These are phyloP conservation scores for Hippocampus barbouri DNA, from an alignment of 2,113 vertebrate genomes.

Conservation along the genomic window DNA sequence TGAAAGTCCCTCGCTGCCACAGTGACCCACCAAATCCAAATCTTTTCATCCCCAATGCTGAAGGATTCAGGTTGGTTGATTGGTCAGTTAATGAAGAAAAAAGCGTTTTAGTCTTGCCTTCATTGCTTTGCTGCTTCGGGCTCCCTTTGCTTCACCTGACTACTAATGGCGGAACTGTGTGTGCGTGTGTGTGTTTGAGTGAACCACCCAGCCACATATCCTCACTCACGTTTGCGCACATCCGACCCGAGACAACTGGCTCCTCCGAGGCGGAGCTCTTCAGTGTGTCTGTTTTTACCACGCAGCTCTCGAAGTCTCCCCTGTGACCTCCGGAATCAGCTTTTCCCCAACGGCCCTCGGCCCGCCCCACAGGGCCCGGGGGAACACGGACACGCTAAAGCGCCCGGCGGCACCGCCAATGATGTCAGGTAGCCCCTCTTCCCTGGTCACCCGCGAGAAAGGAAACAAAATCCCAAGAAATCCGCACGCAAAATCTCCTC, in stretches of 20 bases:
- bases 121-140: conserved; percentile 32
- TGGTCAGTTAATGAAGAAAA: neutral
- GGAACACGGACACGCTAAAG: conserved; percentile 81
- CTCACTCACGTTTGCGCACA: conserved; percentile 23
- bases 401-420: conserved; percentile 80
- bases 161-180: conserved; percentile 11
- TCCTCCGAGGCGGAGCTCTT: conserved; percentile 61
- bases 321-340: conserved; percentile 85
- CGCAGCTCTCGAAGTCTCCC: conserved; percentile 89
- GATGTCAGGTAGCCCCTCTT: conserved; percentile 86
- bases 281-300: conserved; percentile 77
- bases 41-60: conserved; percentile 87
- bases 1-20: conserved; percentile 95
- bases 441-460: conserved; percentile 24
- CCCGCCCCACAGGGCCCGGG: conserved; percentile 71
- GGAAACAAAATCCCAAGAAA: conserved; percentile 2
- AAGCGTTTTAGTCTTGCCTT: conserved; percentile 9
- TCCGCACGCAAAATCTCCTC: conserved; percentile 3
- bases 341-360: conserved; percentile 78
- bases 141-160: conserved; percentile 21
- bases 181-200: conserved; percentile 16
- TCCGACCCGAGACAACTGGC: conserved; percentile 27
- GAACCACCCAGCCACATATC: conserved; percentile 17
- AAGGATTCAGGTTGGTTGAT: conserved; percentile 86
- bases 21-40: conserved; percentile 97